Evolutionary conservation across 2,113 vertebrate species (phyloP), one percentile per base, ranked within the genome.

Genomic region (Gopherus evgoodei): DNA sequence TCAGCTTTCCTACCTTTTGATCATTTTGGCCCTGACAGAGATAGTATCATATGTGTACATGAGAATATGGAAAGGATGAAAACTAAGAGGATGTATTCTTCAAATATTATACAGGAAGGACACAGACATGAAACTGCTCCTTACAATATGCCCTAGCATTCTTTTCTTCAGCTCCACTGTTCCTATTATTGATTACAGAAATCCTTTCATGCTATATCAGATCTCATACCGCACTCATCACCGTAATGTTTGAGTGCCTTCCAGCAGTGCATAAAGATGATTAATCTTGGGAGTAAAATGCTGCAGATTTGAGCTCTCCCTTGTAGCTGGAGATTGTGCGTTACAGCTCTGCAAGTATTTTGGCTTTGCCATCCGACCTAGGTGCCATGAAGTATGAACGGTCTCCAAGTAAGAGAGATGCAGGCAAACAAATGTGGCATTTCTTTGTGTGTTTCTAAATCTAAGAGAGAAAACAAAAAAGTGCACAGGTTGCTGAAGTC

Each of bases 381-480:
- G 81, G 75, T 84, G 90, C 65, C 75, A n/a, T 2, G 81, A 95
- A 89, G 69, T 13, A 76, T 57, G 82, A 88, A 42, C 47, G 35
- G 19, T 80, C 52, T 90, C 78, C 49, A 82, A 79, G 57, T 47
- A 31, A 72, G 22, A 31, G 13, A 4, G 13, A 19, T n/a, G 8
- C 35, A 19, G 62, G 62, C 76, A 56, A 31, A 44, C 52, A 87
- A 27, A 91, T 47, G 29, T 0, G 0, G 8, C 42, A 1, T 75
- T 87, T 91, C 95, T 92, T 82, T 86, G 53, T 75, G 38, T 85
- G n/a, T 29, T 93, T 86, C 87, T 62, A 83, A 87, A 84, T 56
- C 14, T 1, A 0, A n/a, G 89, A 84, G 89, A 65, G 21, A 83
- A 89, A 95, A 94, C 42, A 31, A 69, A 35, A 31, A 80, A 56